These are phyloP conservation scores for Falco columbarius DNA, from an alignment of 2,797 vertebrate genomes.

Conservation along the genomic window DNA sequence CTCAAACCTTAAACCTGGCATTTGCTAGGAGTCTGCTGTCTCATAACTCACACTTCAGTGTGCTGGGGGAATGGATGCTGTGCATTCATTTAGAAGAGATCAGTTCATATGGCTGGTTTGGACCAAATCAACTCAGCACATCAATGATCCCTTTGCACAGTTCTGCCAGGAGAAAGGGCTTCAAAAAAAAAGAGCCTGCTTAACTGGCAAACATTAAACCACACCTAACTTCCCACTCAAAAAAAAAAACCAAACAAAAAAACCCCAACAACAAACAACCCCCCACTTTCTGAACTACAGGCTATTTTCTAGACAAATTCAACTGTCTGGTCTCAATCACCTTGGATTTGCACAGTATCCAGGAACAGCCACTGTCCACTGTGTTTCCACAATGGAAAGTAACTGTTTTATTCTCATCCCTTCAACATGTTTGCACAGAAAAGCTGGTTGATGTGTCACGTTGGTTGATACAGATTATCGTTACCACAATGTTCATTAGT, in stretches of 20 bases:
- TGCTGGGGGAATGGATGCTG: rapidly evolving
- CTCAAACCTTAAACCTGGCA: not conserved
- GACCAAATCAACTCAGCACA: rapidly evolving
- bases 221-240: not conserved
- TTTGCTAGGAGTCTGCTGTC: not conserved
- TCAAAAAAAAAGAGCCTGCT: rapidly evolving
- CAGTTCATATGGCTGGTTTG: not conserved
- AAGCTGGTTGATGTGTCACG: not conserved
- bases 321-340: rapidly evolving
- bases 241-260: rapidly evolving
- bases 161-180: rapidly evolving
- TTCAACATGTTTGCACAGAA: rapidly evolving
- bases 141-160: rapidly evolving
- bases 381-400: not conserved
- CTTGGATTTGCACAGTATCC: rapidly evolving
- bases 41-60: rapidly evolving
- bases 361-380: not conserved
- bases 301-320: not conserved
- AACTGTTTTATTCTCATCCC: not conserved
- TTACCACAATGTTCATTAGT: not conserved
- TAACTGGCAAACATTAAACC: rapidly evolving
- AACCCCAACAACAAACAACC: rapidly evolving
- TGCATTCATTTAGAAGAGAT: rapidly evolving
- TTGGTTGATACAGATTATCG: not conserved
- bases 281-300: not conserved